These are phyloP conservation scores for Drosophila aldrichi DNA, from an alignment of 2,888 invertebrate genomes.

Conservation along the genomic window DNA sequence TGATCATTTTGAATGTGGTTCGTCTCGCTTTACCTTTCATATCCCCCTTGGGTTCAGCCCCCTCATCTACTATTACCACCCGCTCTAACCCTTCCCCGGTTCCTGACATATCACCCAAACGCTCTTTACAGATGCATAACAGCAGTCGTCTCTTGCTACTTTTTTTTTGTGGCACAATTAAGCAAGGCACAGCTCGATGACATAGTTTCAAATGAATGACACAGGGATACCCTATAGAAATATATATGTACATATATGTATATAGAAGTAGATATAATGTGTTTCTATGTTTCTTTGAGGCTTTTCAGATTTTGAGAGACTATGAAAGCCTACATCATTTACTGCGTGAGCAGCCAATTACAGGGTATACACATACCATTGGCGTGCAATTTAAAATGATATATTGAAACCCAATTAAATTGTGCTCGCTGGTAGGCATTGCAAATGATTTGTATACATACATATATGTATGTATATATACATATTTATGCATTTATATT, in stretches of 20 bases:
- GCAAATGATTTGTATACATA: constrained; percentile 3
- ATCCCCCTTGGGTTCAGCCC: background rate
- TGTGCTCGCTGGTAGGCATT: constrained; percentile 9
- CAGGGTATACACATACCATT: constrained; percentile 7
- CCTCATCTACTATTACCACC: background rate
- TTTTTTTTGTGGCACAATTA: background rate
- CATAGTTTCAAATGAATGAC: background rate
- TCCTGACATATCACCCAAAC: background rate
- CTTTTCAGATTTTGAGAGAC: too few relatives aligned
- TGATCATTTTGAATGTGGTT: constrained; percentile 5
- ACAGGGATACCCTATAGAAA: background rate
- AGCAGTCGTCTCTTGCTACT: background rate
- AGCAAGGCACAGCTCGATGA: background rate
- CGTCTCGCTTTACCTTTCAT: background rate
- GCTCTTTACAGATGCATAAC: background rate
- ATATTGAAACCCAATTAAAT: constrained; percentile 12
- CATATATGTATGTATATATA: background rate
- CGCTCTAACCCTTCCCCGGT: background rate
- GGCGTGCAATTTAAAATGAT: background rate
- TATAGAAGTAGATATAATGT: background rate
- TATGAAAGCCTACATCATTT: background rate
- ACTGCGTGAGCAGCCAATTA: background rate
- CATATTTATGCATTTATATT: background rate
- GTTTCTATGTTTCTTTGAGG: background rate
- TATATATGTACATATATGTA: background rate